phyloP scores from a whole-genome alignment of 2,888 invertebrate genomes.

The Phania funesta region DNA sequence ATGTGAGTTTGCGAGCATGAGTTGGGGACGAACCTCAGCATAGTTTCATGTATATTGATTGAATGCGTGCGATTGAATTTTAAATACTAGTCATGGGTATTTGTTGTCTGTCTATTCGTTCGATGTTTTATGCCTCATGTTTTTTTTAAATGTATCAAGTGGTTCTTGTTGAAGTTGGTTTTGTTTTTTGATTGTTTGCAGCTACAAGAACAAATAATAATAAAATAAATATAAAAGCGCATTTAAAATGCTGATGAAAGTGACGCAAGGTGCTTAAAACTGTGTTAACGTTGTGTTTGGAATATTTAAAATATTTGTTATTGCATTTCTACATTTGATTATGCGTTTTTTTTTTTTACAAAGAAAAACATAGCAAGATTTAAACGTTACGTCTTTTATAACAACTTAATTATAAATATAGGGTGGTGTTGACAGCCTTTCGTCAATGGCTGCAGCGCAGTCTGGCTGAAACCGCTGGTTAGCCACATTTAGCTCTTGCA shows the following conservation, averaged over 20 bases:
- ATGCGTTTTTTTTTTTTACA: conserved; percentile 5
- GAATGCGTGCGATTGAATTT: conserved; percentile 48
- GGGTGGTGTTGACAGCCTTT: background rate
- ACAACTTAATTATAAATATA: conserved; percentile 8
- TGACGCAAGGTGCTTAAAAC: conserved; percentile 66
- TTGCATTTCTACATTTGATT: background rate
- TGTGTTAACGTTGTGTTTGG: conserved; percentile 61
- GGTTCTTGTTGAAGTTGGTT: conserved; percentile 16
- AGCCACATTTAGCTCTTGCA: too few relatives aligned
- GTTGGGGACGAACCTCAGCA: conserved; percentile 51
- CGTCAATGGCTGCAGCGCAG: too few relatives aligned
- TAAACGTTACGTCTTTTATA: conserved; percentile 9
- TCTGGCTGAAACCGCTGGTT: too few relatives aligned
- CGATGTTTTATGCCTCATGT: conserved; percentile 27
- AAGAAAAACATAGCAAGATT: background rate
- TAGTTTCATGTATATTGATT: conserved; percentile 47
- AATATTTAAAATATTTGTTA: conserved; percentile 52
- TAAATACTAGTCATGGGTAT: conserved; percentile 24
- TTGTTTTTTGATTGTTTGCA: conserved; percentile 15
- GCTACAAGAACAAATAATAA: background rate
- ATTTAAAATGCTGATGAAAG: conserved; percentile 44
- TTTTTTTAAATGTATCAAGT: conserved; percentile 38
- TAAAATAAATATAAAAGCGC: background rate
- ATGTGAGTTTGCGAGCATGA: background rate
- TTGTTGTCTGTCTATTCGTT: conserved; percentile 4